These are phyloP conservation scores for Antennarius striatus DNA, from an alignment of 2,113 vertebrate species.

Conservation along the genomic window DNA sequence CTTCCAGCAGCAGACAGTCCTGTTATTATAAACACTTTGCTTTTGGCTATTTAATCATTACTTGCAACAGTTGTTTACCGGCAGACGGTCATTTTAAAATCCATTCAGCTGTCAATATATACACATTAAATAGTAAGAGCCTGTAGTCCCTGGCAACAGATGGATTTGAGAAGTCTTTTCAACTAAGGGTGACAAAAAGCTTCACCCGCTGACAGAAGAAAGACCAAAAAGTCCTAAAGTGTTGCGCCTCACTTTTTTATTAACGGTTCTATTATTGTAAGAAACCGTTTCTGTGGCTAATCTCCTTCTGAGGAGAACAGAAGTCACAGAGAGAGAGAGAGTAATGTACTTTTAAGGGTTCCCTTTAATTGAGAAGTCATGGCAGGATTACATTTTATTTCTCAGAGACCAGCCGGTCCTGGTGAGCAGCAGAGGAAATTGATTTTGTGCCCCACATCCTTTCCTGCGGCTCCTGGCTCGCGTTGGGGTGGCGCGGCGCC, in stretches of 20 bases:
- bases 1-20: too few relatives aligned
- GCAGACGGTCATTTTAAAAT: conserved; percentile 12
- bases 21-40: too few relatives aligned
- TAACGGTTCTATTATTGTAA: conserved; percentile 51
- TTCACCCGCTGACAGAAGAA: conserved; percentile 8
- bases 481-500: conserved; percentile 12
- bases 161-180: conserved; percentile 12
- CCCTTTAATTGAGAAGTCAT: conserved; percentile 73
- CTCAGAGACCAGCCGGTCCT: conserved; percentile 51
- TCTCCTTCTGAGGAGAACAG: conserved; percentile 50
- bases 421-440: conserved; percentile 67
- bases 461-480: conserved; percentile 48
- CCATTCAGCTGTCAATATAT: not conserved
- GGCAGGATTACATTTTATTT: conserved; percentile 69
- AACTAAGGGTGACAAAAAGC: not conserved
- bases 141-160: too few relatives aligned
- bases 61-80: not conserved
- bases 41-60: too few relatives aligned
- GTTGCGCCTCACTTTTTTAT: not conserved
- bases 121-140: too few relatives aligned
- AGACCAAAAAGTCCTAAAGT: conserved; percentile 1
- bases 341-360: conserved; percentile 55
- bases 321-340: conserved; percentile 36
- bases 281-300: conserved; percentile 59
- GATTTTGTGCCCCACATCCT: conserved; percentile 68